Base-by-base conservation (phyloP, 2,113 vertebrate genomes). In the Trachemys scripta region DNA sequence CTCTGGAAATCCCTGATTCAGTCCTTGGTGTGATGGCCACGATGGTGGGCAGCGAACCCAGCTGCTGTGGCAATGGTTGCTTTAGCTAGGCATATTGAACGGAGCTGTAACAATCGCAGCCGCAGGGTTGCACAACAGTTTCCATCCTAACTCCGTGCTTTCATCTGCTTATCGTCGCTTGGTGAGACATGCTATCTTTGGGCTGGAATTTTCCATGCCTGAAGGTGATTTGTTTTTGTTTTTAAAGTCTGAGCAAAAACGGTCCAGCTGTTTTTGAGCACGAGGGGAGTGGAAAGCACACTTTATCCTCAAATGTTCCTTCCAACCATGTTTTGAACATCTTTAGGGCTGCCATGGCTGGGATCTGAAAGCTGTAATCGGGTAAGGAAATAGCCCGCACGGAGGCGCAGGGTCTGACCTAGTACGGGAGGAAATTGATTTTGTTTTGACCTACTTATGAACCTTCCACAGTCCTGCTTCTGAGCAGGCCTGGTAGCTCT, bases 81-180 rank as follows among this genome's bases (percentile, higher is more conserved):
- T 82, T 80, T 16, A 29, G 25, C 79, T 88, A 80, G 50, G 14
- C 87, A 47, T 24, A 8, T 24, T 62, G 53, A 80, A 81, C 1
- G 0, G 22, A 82, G 29, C 84, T 62, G 0, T 22, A 2, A 1
- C 20, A 49, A 82, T 2, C 62, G 12, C 49, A 38, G 42, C 0
- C 0, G 31, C 10, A 53, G 42, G 42, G 38, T 90, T 83, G 82
- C 84, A 59, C 87, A 80, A 76, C 54, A 57, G 90, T 59, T 45
- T 78, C 65, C 79, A 78, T 78, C 75, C 42, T 47, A 78, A 47
- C 25, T 0, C 0, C 3, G 17, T 0, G 5, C 45, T 25, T 53
- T 31, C 82, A 54, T 85, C 82, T 2, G 1, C 54, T 88, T 45
- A 38, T n/a, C 35, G 4, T 62, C 86, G 51, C 45, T 57, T 57